phyloP scores from a whole-genome alignment of 35 echinoderm and acorn worm genomes.

The Patiria miniata region DNA sequence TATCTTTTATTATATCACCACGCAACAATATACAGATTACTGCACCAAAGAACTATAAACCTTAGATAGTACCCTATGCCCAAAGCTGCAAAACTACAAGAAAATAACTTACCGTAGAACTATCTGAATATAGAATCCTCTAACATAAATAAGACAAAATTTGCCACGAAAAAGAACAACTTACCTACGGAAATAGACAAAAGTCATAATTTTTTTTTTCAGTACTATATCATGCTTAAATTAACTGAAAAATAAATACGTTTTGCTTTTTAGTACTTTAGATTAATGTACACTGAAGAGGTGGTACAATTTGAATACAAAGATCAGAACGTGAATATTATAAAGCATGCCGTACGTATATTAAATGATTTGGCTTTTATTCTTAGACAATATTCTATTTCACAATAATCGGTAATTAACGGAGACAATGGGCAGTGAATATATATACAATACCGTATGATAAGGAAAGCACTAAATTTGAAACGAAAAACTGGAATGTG shows the following conservation, averaged over 20 bases:
- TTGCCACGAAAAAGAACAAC: neutral
- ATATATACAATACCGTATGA: too few relatives aligned
- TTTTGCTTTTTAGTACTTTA: neutral
- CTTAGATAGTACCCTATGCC: neutral
- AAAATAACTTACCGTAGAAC: too few relatives aligned
- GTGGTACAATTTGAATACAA: constrained; percentile 11
- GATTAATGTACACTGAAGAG: neutral
- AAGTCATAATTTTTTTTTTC: neutral
- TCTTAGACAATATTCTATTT: too few relatives aligned
- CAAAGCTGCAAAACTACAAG: too few relatives aligned
- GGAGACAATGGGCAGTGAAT: too few relatives aligned
- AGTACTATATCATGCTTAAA: neutral
- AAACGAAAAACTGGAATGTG: too few relatives aligned
- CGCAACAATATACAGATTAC: constrained; percentile 28
- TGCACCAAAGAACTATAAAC: neutral
- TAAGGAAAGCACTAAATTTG: too few relatives aligned
- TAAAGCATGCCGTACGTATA: neutral
- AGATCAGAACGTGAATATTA: neutral
- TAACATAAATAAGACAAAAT: constrained; percentile 16
- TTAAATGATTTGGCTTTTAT: constrained; percentile 10
- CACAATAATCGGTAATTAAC: too few relatives aligned
- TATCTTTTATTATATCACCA: constrained; percentile 23
- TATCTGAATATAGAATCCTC: neutral
- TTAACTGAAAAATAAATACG: neutral
- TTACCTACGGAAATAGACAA: neutral